A percentile compares a stretch with the other conserved stretches of the same genome.
These are phyloP conservation scores for Sapajus apella DNA, from an alignment of 2,113 vertebrate species.

Conservation along the genomic window DNA sequence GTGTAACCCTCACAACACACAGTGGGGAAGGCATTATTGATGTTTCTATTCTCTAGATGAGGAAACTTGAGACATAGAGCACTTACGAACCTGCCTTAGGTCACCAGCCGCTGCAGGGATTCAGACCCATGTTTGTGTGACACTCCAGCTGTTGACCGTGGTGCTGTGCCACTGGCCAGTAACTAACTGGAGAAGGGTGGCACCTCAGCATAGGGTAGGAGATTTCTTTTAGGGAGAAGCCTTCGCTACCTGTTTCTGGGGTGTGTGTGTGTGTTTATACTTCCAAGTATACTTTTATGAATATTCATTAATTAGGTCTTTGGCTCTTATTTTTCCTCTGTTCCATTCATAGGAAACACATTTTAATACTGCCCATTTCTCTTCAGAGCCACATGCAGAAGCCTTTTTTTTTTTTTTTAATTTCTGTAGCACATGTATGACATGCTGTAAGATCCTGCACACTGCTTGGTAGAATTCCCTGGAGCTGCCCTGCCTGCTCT, in stretches of 20 bases:
- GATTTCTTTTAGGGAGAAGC: background rate
- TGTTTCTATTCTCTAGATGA: background rate
- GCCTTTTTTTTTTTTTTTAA: background rate
- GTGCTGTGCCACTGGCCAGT: background rate
- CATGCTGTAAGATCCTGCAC: background rate
- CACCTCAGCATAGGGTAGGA: background rate
- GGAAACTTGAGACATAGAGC: background rate
- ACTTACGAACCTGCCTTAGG: background rate
- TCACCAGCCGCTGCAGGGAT: background rate
- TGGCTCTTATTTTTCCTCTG: background rate
- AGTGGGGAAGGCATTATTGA: background rate
- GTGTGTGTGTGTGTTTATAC: background rate
- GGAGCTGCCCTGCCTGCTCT: background rate
- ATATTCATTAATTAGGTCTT: background rate
- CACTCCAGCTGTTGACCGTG: background rate
- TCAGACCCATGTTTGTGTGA: background rate
- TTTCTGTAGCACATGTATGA: rapidly evolving
- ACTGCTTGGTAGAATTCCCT: rapidly evolving
- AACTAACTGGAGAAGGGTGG: background rate
- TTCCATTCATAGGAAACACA: background rate
- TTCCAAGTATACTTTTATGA: background rate
- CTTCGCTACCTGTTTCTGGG: background rate
- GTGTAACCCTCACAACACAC: background rate
- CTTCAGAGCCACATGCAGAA: background rate
- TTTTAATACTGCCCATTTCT: background rate